Percentiles rank a stretch among this genome's conserved stretches.
Conservation (phyloP, 2,888 invertebrate genomes). For the Escarpia spicata region DNA sequence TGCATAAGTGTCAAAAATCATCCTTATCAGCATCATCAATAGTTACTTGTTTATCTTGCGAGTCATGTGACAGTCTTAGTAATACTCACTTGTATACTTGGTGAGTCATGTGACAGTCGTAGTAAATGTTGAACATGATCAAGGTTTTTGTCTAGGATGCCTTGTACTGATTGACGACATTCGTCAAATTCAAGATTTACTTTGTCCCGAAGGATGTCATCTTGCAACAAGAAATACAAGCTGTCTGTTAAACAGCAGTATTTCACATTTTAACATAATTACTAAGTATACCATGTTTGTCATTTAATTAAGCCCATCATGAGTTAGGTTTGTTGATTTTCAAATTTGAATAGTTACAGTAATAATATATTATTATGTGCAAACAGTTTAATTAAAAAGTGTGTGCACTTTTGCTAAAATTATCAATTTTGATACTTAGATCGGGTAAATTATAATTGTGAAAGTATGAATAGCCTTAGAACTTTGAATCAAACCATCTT, state of each 20-base stretch:
- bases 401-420: no score
- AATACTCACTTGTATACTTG: not conserved
- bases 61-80: not conserved
- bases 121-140: slow-evolving; percentile 4
- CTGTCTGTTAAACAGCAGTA: not conserved
- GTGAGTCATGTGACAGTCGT: not conserved
- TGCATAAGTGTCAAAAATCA: no score
- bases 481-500: no score
- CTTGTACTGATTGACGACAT: not conserved
- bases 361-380: no score
- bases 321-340: no score
- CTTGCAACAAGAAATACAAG: not conserved
- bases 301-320: no score
- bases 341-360: no score
- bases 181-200: slow-evolving; percentile 6
- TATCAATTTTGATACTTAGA: no score
- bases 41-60: not conserved
- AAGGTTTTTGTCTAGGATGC: not conserved
- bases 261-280: not conserved
- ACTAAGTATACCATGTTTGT: no score
- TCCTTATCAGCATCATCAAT: not conserved
- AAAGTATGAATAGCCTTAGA: no score
- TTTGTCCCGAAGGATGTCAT: not conserved
- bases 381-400: no score
- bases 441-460: no score